Base-by-base conservation (phyloP, 2,888 invertebrate genomes). In the Augiades crinisus region DNA sequence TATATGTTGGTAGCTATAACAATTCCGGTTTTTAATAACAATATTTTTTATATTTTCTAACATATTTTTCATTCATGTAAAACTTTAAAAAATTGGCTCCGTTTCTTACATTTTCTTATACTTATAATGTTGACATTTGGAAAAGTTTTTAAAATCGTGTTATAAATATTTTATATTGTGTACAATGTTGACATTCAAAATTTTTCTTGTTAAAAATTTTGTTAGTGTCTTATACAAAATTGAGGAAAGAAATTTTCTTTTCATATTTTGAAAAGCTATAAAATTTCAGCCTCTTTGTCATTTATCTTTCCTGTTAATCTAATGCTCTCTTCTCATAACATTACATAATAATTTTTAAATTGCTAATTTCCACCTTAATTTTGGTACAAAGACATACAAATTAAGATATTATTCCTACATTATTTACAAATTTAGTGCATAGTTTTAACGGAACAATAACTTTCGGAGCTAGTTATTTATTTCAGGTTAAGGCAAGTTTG, bases 381-480 rank as follows among this genome's bases (percentile, higher is more conserved):
- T 85, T 85, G 86, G 88, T 88, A 88, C 88, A 88, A 88, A 88
- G 70, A 82, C 75, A 82, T 81, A 85, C 85, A 85, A 87, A 83
- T 75, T 83, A 81, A 85, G 81, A 79, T 84, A 83, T 80, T 81
- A 83, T 81, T 77, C 72, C 70, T 81, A 77, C 70, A 68, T 78
- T 76, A 73, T 81, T 77, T 75, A 85, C 79, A 83, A 84, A 81
- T 70, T 71, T 79, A 81, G 76, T 64, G 58, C 55, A 53, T 70
- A 78, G 63, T 74, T 51, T 27, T 65, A 65, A 44, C 43, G 46
- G 50, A 67, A 52, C 53, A 55, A 55, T 31, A 53, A 37, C 37
- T 45, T 44, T 68, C 57, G 69, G 69, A 81, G 70, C 83, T 79
- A 82, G 70, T 84, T 80, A 85, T 83, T 86, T 84, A 86, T 86